phyloP scores from a whole-genome alignment of 2,888 invertebrate genomes.

The Cephonodes hylas region DNA sequence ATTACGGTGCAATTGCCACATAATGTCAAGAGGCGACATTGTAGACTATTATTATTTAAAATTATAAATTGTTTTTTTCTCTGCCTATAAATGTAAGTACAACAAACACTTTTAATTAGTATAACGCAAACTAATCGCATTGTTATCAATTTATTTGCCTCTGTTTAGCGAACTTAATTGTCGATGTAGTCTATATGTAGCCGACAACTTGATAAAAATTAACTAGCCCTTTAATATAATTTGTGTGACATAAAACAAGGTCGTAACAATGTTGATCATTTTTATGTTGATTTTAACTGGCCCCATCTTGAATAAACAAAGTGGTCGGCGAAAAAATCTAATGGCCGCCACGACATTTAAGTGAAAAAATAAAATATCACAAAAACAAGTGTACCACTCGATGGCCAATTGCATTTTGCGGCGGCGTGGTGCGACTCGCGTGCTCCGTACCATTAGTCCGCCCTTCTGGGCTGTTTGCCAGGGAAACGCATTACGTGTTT shows the following conservation, averaged over 20 bases:
- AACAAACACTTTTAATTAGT: not conserved
- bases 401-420: constrained; percentile 72
- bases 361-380: constrained; percentile 41
- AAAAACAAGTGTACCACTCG: constrained; percentile 48
- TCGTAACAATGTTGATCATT: not conserved
- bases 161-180: not conserved
- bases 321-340: constrained; percentile 3
- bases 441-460: constrained; percentile 67
- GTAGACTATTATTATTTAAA: not conserved
- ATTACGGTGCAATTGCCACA: not conserved
- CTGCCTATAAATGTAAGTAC: not conserved
- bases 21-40: not conserved
- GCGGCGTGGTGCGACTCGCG: constrained; percentile 61
- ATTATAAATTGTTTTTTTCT: not conserved
- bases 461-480: constrained; percentile 69
- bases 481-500: constrained; percentile 45
- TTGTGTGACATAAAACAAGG: not conserved
- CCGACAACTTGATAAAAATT: not conserved
- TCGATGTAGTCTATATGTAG: not conserved
- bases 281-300: constrained; percentile 2
- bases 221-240: not conserved
- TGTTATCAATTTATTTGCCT: not conserved
- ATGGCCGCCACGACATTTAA: constrained; percentile 40
- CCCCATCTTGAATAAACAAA: constrained; percentile 3
- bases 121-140: not conserved